phyloP scores from a whole-genome alignment of 1,140 invertebrate species.

The Matsumurasca onukii region DNA sequence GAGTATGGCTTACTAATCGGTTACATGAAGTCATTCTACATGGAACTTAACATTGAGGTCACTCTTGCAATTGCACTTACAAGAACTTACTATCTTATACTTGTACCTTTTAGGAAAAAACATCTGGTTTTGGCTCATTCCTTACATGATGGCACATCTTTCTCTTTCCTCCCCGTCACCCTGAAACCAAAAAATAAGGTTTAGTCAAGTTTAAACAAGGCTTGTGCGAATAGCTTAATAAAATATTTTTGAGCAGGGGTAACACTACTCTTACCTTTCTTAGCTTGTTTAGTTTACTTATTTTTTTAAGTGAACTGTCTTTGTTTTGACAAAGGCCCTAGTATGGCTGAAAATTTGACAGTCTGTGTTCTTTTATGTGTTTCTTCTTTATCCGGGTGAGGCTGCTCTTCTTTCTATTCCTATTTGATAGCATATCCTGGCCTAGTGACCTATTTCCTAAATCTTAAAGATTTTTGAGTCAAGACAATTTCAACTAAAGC shows the following conservation, averaged over 20 bases:
- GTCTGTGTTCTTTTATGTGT: neutral
- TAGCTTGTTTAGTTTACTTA: neutral
- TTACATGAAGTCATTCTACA: too few species aligned
- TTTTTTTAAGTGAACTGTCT: neutral
- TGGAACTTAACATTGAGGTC: too few species aligned
- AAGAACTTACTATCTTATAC: neutral
- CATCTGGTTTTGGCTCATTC: neutral
- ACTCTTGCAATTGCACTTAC: neutral
- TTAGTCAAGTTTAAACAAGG: neutral
- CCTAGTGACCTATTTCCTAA: too few species aligned
- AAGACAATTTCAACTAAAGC: too few species aligned
- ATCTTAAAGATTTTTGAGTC: too few species aligned
- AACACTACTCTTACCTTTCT: neutral
- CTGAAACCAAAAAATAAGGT: neutral
- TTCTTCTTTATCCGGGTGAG: too few species aligned
- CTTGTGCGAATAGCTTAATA: neutral
- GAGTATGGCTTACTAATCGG: too few species aligned
- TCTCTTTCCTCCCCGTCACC: neutral
- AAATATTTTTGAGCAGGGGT: neutral
- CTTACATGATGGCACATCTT: constrained; percentile 13
- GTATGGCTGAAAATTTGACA: neutral
- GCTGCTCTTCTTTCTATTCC: too few species aligned
- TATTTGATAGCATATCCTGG: too few species aligned
- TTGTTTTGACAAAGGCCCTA: neutral
- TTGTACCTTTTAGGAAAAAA: neutral